Conservation (phyloP, 2,113 vertebrate genomes). For the Coryphaenoides rupestris region DNA sequence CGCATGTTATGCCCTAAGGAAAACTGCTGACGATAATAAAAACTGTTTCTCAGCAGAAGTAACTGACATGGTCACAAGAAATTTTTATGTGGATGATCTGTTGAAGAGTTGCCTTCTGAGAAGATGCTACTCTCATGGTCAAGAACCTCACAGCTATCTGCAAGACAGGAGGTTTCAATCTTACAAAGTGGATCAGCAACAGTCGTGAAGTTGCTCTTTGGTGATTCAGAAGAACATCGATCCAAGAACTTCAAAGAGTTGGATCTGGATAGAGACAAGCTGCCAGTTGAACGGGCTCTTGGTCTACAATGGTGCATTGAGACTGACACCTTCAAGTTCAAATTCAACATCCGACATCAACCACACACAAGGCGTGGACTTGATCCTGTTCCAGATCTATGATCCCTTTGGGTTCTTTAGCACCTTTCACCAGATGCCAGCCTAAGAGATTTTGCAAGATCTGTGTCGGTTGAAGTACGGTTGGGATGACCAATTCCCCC, state of each 20-base stretch:
- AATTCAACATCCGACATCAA: background rate
- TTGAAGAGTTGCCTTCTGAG: too few relatives aligned
- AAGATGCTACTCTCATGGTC: too few relatives aligned
- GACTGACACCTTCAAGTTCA: conserved; percentile 10
- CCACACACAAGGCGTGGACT: conserved; percentile 9
- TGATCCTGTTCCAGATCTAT: conserved; percentile 17
- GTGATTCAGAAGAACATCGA: background rate
- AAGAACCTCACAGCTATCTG: too few relatives aligned
- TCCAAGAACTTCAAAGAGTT: conserved; percentile 12
- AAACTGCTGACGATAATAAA: too few relatives aligned
- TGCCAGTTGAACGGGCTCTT: conserved; percentile 5
- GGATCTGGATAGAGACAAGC: conserved; percentile 9
- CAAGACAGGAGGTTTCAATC: too few relatives aligned
- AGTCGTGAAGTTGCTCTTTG: too few relatives aligned
- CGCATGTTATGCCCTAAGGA: too few relatives aligned
- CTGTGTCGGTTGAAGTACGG: conserved; percentile 8
- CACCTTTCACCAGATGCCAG: conserved; percentile 1
- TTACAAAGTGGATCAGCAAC: conserved; percentile 29
- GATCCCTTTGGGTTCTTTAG: conserved; percentile 10
- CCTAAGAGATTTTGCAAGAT: conserved; percentile 9
- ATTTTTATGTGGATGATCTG: too few relatives aligned
- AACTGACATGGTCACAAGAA: too few relatives aligned
- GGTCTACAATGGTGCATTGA: conserved; percentile 10
- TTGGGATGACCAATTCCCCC: conserved; percentile 16
- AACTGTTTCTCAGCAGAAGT: too few relatives aligned